Percentiles rank a stretch among this genome's conserved stretches.
Conservation (phyloP, 2,113 vertebrate genomes). For the Hemibagrus wyckioides region DNA sequence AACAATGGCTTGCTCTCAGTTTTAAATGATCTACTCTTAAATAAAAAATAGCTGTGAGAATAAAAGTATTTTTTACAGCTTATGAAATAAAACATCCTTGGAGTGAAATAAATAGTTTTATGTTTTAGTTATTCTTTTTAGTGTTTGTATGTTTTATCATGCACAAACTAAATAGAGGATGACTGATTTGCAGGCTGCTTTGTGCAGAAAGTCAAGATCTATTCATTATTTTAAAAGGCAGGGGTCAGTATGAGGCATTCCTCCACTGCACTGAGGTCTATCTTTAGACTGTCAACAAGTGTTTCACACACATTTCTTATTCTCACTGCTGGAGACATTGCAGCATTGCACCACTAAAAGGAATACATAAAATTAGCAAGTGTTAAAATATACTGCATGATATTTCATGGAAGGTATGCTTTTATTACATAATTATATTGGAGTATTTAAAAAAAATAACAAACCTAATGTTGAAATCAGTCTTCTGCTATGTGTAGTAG, state of each 20-base stretch:
- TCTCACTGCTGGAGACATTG: neutral
- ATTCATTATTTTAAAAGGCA: slow-evolving; percentile 5
- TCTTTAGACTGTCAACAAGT: slow-evolving; percentile 45
- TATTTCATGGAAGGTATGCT: neutral
- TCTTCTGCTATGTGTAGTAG: neutral
- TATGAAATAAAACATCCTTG: neutral
- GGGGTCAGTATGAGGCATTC: slow-evolving; percentile 27
- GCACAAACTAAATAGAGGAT: neutral
- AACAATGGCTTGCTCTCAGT: neutral
- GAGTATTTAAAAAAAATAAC: neutral
- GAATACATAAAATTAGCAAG: neutral
- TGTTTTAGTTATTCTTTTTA: neutral
- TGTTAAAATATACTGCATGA: neutral
- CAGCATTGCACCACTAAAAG: neutral
- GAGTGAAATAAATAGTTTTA: neutral
- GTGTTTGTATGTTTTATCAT: no score
- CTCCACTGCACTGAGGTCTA: slow-evolving; percentile 42
- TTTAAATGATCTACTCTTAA: neutral
- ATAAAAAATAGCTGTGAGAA: neutral
- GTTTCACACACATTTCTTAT: slow-evolving; percentile 10
- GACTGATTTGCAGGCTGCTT: neutral
- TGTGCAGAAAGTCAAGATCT: neutral
- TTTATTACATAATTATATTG: neutral
- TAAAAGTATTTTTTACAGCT: neutral
- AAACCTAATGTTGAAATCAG: neutral